Evolutionary conservation across 2,888 invertebrate species (phyloP), one percentile per base, ranked within the genome.

Genomic region (Drosophila greeni): DNA sequence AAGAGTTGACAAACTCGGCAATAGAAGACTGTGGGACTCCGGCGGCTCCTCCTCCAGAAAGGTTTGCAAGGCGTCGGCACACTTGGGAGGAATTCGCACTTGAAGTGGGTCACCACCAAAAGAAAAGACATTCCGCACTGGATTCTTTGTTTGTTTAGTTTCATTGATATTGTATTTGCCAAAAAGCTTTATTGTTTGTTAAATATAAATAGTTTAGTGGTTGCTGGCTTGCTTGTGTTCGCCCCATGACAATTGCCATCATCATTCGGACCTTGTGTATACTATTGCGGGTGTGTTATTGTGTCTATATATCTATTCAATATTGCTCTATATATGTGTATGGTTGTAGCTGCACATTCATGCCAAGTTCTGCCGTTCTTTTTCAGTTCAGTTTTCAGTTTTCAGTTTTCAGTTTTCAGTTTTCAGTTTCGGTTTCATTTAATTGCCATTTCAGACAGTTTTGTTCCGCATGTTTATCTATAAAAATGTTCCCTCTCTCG

Each of bases 381-480:
- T 58, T 53, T 58, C 34, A 29, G 65, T 66, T 65, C 65, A 65
- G 68, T 66, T 29, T 76, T 26, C 24, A 26, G 24, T 24, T 7
- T 66, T 65, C 64, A 64, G 68, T 65, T 45, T 76, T 24, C 24
- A 24, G 24, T 24, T 24, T 66, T 65, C 64, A 64, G 68, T 65
- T 45, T 76, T 69, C 70, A 54, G 49, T 70, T 82, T 76, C 70
- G 56, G 40, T 81, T 81, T 82, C 79, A 61, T 75, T 84, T 81
- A 81, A 76, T 82, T 82, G 79, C 76, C 74, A 57, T 77, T 75
- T 75, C 67, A 55, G 75, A 74, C 67, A 67, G 65, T 75, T 83
- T 69, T 53, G 62, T 79, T 74, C 77, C 74, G 82, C 75, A 66
- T 81, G 74, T 74, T 73, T 73, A 73, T 73, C 74, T 73, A 79